Conservation (phyloP, 1,140 invertebrate species). For the Brachionus rubens region DNA sequence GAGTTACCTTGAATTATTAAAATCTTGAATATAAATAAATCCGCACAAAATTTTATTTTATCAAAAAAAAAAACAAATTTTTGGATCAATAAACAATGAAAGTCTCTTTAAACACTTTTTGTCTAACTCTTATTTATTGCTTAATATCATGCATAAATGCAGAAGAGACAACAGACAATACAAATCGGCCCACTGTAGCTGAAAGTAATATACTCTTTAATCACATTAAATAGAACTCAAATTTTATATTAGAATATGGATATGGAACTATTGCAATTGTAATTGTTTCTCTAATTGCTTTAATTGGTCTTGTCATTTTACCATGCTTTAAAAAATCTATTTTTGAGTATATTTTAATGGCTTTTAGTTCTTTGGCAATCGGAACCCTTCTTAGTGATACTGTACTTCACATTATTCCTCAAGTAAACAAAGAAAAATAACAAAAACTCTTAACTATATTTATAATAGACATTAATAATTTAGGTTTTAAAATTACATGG, state of each 20-base stretch:
- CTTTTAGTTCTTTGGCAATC: constrained; percentile 53
- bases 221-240: not conserved
- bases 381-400: constrained; percentile 61
- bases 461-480: not conserved
- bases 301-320: constrained; percentile 11
- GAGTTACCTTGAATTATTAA: not conserved
- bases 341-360: not conserved
- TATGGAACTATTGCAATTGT: constrained; percentile 30
- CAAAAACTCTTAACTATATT: not conserved
- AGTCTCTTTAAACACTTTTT: no score
- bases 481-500: not conserved
- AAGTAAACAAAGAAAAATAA: not conserved
- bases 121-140: not conserved
- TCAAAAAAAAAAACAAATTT: no score
- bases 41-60: not conserved
- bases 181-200: not conserved
- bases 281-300: not conserved
- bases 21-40: not conserved
- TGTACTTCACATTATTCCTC: constrained; percentile 61
- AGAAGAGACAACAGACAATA: not conserved
- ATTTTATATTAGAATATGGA: constrained; percentile 14
- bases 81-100: no score
- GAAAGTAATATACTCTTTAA: not conserved
- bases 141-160: not conserved
- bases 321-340: constrained; percentile 30